Evolutionary conservation across 2,797 vertebrate species (phyloP).

Genomic region (Melanitta fusca): DNA sequence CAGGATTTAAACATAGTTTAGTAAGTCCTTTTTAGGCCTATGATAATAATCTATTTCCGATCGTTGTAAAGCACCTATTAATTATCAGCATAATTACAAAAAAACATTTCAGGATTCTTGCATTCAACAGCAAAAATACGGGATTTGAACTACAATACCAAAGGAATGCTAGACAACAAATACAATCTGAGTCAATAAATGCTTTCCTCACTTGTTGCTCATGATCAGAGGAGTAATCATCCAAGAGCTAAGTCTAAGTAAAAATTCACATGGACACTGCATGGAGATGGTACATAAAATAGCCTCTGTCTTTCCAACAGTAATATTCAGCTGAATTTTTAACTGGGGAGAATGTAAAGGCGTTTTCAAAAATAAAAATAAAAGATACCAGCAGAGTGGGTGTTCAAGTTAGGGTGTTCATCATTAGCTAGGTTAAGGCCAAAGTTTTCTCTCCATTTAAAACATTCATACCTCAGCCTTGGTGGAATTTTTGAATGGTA

Average conservation of each 20-base stretch:
- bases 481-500: neutral
- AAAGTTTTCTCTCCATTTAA: neutral
- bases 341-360: neutral
- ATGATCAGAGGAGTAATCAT: neutral
- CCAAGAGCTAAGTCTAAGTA: neutral
- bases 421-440: neutral
- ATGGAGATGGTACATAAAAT: neutral
- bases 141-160: neutral
- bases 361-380: neutral
- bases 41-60: neutral
- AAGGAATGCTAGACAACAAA: neutral
- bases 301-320: neutral
- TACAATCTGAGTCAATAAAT: neutral
- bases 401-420: neutral
- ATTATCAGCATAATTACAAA: neutral
- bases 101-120: neutral
- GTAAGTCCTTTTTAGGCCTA: neutral
- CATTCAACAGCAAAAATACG: neutral
- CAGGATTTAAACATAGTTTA: neutral
- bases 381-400: neutral
- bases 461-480: neutral
- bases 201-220: neutral
- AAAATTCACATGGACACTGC: neutral
- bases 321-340: neutral
- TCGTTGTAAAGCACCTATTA: neutral